Percentiles rank a stretch among this genome's conserved stretches.
These are phyloP conservation scores for Cataglyphis albicans DNA, from an alignment of 2,888 invertebrate genomes.

Conservation along the genomic window DNA sequence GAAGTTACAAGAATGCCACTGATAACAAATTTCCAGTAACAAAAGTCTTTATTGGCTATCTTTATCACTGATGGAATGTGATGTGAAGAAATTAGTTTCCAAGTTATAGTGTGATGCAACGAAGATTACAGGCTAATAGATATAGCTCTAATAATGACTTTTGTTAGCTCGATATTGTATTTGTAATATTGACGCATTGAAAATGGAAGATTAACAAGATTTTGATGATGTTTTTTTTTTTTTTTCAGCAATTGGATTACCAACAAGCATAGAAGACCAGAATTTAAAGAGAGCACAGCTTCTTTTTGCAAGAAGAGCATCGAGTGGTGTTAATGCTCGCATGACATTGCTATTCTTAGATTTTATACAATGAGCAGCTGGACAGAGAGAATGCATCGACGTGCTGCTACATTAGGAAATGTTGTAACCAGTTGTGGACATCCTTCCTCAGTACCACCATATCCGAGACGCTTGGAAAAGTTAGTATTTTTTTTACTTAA, in stretches of 20 bases:
- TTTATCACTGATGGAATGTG: neutral
- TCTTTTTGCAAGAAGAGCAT: neutral
- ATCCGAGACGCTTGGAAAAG: constrained; percentile 94
- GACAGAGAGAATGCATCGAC: constrained; percentile 96
- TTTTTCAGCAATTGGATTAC: constrained; percentile 18
- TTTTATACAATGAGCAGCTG: constrained; percentile 92
- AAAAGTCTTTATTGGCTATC: neutral
- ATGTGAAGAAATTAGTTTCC: neutral
- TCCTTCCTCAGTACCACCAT: constrained; percentile 91
- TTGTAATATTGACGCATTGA: neutral
- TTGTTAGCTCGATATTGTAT: neutral
- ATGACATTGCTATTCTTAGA: constrained; percentile 39
- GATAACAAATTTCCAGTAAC: neutral
- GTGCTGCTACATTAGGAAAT: constrained; percentile 95
- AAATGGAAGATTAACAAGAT: neutral
- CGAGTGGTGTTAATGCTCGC: constrained; percentile 7
- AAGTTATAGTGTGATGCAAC: neutral
- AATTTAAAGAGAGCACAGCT: neutral
- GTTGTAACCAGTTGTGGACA: constrained; percentile 97
- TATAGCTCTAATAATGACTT: neutral
- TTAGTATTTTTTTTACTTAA: constrained; percentile 55
- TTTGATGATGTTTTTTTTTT: neutral
- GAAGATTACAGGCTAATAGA: neutral
- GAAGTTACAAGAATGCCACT: neutral
- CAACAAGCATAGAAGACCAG: neutral